These are phyloP conservation scores for Ahaetulla prasina DNA, from an alignment of 2,113 vertebrate genomes.

Conservation along the genomic window DNA sequence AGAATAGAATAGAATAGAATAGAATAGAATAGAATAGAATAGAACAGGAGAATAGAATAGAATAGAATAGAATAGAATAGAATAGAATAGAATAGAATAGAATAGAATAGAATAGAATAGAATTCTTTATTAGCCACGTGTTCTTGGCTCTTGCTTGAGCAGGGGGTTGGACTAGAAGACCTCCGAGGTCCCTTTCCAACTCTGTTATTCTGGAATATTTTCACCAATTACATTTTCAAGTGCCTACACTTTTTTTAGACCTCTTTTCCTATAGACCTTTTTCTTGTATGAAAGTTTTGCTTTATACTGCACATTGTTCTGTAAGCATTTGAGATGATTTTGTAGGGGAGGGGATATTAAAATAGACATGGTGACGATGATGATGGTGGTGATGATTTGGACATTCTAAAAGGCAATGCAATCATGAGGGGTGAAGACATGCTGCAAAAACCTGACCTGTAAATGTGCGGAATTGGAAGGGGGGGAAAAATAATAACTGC, in stretches of 20 bases:
- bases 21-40: too few species aligned
- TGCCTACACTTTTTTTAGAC: not conserved
- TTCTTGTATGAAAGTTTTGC: not conserved
- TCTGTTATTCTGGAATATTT: not conserved
- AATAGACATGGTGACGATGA: not conserved
- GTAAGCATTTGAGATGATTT: not conserved
- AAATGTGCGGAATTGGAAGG: not conserved
- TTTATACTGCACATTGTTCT: not conserved
- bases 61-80: too few species aligned
- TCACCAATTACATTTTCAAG: not conserved
- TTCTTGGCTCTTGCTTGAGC: not conserved
- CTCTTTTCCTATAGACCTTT: not conserved
- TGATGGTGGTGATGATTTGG: accelerated
- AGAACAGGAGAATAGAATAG: too few species aligned
- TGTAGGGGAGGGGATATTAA: not conserved
- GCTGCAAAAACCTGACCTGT: not conserved
- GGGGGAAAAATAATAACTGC: too few species aligned
- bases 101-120: too few species aligned
- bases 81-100: too few species aligned
- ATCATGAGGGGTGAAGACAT: not conserved
- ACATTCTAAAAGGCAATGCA: not conserved
- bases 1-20: too few species aligned
- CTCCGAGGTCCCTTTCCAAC: not conserved
- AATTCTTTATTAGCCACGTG: too few species aligned
- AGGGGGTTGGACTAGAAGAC: not conserved